Evolutionary conservation across 1,140 invertebrate genomes (phyloP).

Genomic region (Rhagoletis pomonella): DNA sequence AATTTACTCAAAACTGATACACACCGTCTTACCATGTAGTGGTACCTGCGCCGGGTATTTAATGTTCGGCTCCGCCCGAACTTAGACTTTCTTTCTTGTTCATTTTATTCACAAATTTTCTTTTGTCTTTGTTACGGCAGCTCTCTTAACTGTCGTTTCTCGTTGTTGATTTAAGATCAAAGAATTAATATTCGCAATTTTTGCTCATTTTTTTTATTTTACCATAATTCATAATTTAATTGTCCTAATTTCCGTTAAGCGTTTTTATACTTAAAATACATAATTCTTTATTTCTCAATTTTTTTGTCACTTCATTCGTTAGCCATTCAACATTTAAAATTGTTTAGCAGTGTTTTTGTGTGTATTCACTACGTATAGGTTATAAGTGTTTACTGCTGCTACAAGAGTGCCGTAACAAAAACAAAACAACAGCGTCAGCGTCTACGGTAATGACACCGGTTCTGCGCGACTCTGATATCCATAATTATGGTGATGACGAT

Average conservation of each 20-base stretch:
- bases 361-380: background rate
- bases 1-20: no score
- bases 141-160: background rate
- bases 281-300: background rate
- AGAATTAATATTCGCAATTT: background rate
- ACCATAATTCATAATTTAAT: constrained; percentile 19
- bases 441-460: background rate
- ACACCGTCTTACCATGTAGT: no score
- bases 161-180: background rate
- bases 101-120: background rate
- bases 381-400: background rate
- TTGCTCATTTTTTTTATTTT: constrained; percentile 1
- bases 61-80: no score
- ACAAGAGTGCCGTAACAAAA: no score
- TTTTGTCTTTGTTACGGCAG: no score
- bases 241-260: background rate
- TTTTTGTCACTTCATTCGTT: background rate
- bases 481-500: constrained; percentile 20
- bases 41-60: no score
- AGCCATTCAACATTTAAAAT: background rate
- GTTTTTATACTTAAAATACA: no score
- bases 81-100: background rate
- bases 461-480: background rate
- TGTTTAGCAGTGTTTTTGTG: background rate
- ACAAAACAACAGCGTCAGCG: no score